These are phyloP conservation scores for Amphiprion clarkii DNA, from an alignment of 2,797 vertebrate species.

Conservation along the genomic window DNA sequence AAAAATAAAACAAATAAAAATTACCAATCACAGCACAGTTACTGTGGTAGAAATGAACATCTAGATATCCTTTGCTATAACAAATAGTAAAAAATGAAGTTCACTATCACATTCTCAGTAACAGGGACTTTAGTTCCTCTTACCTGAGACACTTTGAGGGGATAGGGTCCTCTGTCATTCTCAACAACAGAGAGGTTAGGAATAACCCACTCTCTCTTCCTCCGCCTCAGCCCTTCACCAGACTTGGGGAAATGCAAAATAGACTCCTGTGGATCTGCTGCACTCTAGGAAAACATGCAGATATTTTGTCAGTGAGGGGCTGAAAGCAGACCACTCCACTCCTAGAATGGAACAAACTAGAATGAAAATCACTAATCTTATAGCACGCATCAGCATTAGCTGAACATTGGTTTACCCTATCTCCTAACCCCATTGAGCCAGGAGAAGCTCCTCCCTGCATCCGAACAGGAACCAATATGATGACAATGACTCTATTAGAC, in stretches of 20 bases:
- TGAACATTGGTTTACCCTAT: too few relatives aligned
- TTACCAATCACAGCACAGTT: too few relatives aligned
- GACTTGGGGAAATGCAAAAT: conserved; percentile 66
- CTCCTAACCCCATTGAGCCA: too few relatives aligned
- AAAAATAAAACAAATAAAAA: too few relatives aligned
- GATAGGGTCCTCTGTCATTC: conserved; percentile 68
- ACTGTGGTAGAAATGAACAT: too few relatives aligned
- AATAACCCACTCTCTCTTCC: conserved; percentile 82
- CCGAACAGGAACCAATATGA: too few relatives aligned
- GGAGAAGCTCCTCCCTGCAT: background rate
- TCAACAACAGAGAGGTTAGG: conserved; percentile 63
- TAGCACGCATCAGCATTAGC: too few relatives aligned
- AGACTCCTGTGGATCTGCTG: background rate
- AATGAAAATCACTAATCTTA: background rate
- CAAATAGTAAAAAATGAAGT: too few relatives aligned
- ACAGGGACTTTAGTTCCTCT: too few relatives aligned
- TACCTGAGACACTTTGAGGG: conserved; percentile 60
- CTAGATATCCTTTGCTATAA: too few relatives aligned
- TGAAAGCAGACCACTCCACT: background rate
- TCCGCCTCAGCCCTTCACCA: conserved; percentile 63
- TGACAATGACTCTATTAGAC: too few relatives aligned
- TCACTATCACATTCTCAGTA: too few relatives aligned
- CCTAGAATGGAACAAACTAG: background rate
- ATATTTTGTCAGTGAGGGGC: background rate
- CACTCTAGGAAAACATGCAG: conserved; percentile 40